Percentiles rank a stretch among this genome's conserved stretches.
Evolutionary conservation across 1,140 invertebrate genomes (phyloP).

Genomic region (Phortica variegata): DNA sequence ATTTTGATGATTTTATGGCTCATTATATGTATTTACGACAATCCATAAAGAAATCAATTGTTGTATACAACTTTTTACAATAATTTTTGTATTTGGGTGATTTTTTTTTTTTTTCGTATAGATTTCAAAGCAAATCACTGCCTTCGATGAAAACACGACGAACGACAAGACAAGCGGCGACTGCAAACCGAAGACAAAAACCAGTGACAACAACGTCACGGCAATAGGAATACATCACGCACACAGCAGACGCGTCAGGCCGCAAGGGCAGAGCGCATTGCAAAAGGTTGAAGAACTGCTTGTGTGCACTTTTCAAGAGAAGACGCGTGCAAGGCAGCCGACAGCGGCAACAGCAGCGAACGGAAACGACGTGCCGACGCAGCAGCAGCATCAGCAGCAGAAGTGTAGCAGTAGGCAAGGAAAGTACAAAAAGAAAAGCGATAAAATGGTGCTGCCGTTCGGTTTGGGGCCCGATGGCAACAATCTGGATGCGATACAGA

Average conservation of each 20-base stretch:
- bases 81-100: background rate
- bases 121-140: slow-evolving; percentile 27
- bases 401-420: too few species aligned
- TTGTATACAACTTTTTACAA: too few species aligned
- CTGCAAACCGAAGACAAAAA: slow-evolving; percentile 14
- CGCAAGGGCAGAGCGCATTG: slow-evolving; percentile 29
- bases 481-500: slow-evolving; percentile 38
- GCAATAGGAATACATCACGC: background rate
- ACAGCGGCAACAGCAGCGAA: background rate
- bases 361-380: background rate
- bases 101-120: slow-evolving; percentile 4
- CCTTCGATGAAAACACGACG: slow-evolving; percentile 24
- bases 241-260: slow-evolving; percentile 26
- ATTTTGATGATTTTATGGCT: too few species aligned
- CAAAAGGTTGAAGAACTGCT: slow-evolving; percentile 36
- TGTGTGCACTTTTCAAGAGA: slow-evolving; percentile 30
- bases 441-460: slow-evolving; percentile 45
- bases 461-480: slow-evolving; percentile 49
- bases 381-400: background rate
- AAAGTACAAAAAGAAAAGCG: background rate
- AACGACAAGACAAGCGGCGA: too few species aligned
- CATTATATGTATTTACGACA: too few species aligned
- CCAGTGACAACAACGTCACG: slow-evolving; percentile 33
- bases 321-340: background rate
- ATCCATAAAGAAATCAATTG: too few species aligned